Conservation (phyloP, 30 jellyfish, hydroid and myxozoan genomes). For the Mastigias papua region DNA sequence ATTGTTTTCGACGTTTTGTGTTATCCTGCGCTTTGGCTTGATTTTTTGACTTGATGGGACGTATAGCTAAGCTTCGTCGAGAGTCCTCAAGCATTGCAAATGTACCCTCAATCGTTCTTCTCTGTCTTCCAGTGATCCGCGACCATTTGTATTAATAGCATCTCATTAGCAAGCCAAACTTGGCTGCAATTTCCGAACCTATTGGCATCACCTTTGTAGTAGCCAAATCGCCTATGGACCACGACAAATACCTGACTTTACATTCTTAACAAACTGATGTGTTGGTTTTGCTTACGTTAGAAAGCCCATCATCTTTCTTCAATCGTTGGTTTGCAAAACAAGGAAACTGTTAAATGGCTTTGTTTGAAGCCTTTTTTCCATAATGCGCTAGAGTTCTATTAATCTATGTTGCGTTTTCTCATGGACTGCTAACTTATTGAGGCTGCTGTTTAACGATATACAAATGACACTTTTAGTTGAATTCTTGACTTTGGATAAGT, state of each 20-base stretch:
- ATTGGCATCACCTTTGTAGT: too few relatives aligned
- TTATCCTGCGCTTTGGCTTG: too few relatives aligned
- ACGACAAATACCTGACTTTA: not conserved
- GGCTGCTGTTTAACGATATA: conserved; percentile 10
- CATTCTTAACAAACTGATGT: not conserved
- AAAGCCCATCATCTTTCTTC: not conserved
- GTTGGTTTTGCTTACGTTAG: conserved; percentile 5
- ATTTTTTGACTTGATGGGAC: too few relatives aligned
- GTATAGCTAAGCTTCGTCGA: too few relatives aligned
- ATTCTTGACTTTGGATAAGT: conserved; percentile 3
- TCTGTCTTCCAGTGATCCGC: too few relatives aligned
- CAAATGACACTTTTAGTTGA: conserved; percentile 7
- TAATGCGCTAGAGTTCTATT: conserved; percentile 4
- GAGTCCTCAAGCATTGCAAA: too few relatives aligned
- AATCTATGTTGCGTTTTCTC: conserved; percentile 21
- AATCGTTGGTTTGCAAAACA: conserved; percentile 13
- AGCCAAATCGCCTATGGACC: not conserved
- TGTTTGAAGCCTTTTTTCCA: conserved; percentile 10
- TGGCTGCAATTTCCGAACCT: too few relatives aligned
- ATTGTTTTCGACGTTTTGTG: too few relatives aligned
- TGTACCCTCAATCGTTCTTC: too few relatives aligned
- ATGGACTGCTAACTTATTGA: not conserved
- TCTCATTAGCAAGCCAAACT: too few relatives aligned
- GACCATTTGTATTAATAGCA: too few relatives aligned
- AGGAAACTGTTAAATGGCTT: conserved; percentile 22